Evolutionary conservation across 1,140 invertebrate species (phyloP).

Genomic region (Trichonephila clavipes): DNA sequence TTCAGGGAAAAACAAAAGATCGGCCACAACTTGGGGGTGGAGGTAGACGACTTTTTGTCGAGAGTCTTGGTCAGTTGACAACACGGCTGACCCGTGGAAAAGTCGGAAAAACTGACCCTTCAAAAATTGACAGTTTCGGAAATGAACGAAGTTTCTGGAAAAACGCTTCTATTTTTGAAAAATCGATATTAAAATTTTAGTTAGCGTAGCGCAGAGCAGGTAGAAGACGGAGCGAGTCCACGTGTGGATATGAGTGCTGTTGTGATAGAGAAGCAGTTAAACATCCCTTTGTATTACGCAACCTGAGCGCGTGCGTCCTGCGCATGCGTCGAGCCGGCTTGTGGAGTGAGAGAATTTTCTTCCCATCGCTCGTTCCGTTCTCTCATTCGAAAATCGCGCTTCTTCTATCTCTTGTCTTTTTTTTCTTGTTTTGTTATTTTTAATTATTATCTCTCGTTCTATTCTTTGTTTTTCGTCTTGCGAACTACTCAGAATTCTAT

Average conservation of each 20-base stretch:
- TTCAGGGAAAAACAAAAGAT: no score
- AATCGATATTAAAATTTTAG: background rate
- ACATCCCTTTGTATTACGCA: constrained; percentile 50
- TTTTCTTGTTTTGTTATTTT: background rate
- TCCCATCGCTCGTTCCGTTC: background rate
- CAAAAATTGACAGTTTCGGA: background rate
- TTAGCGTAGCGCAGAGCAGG: background rate
- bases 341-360: constrained; percentile 41
- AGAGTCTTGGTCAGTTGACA: background rate
- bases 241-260: constrained; percentile 32
- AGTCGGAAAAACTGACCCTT: background rate
- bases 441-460: background rate
- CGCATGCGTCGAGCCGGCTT: constrained; percentile 31
- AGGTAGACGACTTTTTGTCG: background rate
- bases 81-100: background rate
- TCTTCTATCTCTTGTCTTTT: background rate
- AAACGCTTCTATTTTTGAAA: background rate
- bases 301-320: background rate
- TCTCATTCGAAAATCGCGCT: background rate
- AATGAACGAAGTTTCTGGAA: background rate
- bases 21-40: no score
- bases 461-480: background rate
- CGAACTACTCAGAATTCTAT: background rate
- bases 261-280: constrained; percentile 54
- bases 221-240: background rate